A percentile compares a stretch with the other conserved stretches of the same genome.
phyloP scores from a whole-genome alignment of 2,797 vertebrate genomes.

The Coracias cyanogaster region DNA sequence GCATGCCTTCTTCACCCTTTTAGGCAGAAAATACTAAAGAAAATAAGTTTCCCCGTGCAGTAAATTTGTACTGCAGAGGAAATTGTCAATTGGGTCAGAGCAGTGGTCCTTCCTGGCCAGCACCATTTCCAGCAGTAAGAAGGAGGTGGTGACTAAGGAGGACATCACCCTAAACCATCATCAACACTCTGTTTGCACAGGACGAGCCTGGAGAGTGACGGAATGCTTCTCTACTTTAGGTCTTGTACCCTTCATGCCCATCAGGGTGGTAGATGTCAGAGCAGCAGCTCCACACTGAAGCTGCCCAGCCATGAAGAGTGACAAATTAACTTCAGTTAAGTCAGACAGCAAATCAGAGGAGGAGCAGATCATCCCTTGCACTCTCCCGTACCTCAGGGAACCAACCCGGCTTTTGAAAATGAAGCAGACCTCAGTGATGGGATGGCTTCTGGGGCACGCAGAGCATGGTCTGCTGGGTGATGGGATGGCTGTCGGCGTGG shows the following conservation, averaged over 20 bases:
- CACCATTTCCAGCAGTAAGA: not conserved
- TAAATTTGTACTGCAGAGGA: not conserved
- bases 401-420: not conserved
- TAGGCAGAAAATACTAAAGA: not conserved
- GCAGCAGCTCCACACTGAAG: not conserved
- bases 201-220: rapidly evolving
- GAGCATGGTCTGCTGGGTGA: not conserved
- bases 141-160: not conserved
- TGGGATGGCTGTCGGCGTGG: too few relatives aligned
- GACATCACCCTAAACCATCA: not conserved
- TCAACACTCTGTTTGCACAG: rapidly evolving
- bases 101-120: not conserved
- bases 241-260: not conserved
- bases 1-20: not conserved
- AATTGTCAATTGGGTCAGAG: not conserved
- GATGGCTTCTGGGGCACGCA: not conserved
- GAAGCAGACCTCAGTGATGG: not conserved
- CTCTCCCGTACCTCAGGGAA: rapidly evolving
- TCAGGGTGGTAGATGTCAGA: not conserved
- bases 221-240: not conserved
- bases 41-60: not conserved
- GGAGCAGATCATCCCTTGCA: not conserved
- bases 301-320: not conserved
- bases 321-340: not conserved
- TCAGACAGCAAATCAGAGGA: not conserved